Conservation (phyloP, 2,888 invertebrate genomes). For the Macaria notata region DNA sequence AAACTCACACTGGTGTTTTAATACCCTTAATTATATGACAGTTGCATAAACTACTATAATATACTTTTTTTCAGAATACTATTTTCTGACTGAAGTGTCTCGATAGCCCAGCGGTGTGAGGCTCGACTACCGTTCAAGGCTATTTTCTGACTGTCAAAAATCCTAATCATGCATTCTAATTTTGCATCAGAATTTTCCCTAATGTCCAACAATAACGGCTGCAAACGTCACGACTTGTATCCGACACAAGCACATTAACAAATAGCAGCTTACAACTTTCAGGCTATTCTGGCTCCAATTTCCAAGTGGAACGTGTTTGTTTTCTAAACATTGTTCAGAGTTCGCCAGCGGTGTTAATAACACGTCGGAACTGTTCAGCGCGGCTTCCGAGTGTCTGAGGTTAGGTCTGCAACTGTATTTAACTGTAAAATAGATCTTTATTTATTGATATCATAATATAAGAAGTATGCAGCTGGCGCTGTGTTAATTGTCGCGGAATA, state of each 20-base stretch:
- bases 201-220: conserved; percentile 1
- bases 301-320: conserved; percentile 34
- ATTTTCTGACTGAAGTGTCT: no score
- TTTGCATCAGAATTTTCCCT: not conserved
- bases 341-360: conserved; percentile 28
- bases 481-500: no score
- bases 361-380: conserved; percentile 13
- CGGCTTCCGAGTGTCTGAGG: conserved; percentile 2
- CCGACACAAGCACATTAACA: conserved; percentile 4
- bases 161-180: no score
- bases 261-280: conserved; percentile 19
- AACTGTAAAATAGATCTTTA: not conserved
- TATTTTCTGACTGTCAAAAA: no score
- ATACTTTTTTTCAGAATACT: no score
- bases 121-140: no score
- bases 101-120: no score
- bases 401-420: not conserved
- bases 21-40: no score
- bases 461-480: not conserved
- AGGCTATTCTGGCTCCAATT: conserved; percentile 34
- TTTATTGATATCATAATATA: not conserved
- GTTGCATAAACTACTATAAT: no score
- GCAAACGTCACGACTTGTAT: not conserved
- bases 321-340: conserved; percentile 33
- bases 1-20: no score